These are phyloP conservation scores for Plectrocnemia conspersa DNA, from an alignment of 1,140 invertebrate species.

Conservation along the genomic window DNA sequence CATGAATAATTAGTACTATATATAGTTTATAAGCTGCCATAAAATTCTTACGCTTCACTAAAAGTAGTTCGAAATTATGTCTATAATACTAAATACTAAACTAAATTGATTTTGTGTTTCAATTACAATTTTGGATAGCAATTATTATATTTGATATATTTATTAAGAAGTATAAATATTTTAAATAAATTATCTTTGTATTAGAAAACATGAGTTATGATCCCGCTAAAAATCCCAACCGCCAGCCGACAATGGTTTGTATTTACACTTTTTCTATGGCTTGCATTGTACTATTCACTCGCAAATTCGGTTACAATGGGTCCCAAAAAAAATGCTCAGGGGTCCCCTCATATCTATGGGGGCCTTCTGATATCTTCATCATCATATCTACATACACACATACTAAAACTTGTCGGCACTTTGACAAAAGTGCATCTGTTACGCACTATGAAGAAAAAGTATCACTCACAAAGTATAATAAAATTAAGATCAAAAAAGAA, in stretches of 20 bases:
- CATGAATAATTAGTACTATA: too few relatives aligned
- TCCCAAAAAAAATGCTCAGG: constrained; percentile 3
- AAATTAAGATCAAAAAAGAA: too few relatives aligned
- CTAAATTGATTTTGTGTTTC: too few relatives aligned
- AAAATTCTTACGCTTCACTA: too few relatives aligned
- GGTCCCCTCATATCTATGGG: not conserved
- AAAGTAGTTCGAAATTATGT: too few relatives aligned
- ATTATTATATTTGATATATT: not conserved
- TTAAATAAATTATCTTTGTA: not conserved
- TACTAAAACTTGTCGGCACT: constrained; percentile 2
- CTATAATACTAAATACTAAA: too few relatives aligned
- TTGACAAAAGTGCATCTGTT: constrained; percentile 22
- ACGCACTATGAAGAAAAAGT: too few relatives aligned
- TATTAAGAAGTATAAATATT: not conserved
- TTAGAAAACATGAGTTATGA: constrained; percentile 10
- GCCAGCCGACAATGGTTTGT: constrained; percentile 29
- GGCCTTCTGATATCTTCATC: constrained; percentile 20
- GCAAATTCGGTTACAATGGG: constrained; percentile 30
- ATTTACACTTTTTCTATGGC: constrained; percentile 29
- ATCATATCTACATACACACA: too few relatives aligned
- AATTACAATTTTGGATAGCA: not conserved
- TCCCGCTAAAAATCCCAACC: constrained; percentile 5
- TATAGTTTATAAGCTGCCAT: too few relatives aligned
- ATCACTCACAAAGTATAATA: too few relatives aligned
- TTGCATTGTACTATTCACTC: constrained; percentile 30